Evolutionary conservation across 1,140 invertebrate species (phyloP).

Genomic region (Bombus cullumanus): DNA sequence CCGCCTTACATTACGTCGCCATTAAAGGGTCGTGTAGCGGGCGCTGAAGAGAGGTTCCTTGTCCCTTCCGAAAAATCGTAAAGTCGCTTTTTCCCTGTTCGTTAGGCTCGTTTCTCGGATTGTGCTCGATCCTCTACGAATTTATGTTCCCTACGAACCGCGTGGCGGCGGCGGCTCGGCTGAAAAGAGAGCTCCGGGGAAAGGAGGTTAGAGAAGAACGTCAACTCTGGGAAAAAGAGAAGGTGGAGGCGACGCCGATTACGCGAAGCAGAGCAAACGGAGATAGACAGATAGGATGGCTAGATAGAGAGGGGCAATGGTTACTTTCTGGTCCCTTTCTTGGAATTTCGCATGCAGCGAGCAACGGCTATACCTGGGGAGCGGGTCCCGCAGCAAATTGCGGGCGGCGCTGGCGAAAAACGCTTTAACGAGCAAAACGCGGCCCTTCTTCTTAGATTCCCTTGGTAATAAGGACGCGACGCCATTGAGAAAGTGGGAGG

Average conservation of each 20-base stretch:
- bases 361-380: conserved; percentile 47
- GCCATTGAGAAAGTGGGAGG: not conserved
- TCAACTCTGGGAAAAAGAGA: conserved; percentile 30
- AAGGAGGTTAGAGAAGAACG: conserved; percentile 42
- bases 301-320: conserved; percentile 30
- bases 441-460: conserved; percentile 51
- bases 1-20: conserved; percentile 13
- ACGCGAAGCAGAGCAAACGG: conserved; percentile 26
- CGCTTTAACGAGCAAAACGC: conserved; percentile 69
- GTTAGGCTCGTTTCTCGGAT: conserved; percentile 62
- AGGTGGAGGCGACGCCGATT: conserved; percentile 15
- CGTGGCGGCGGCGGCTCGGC: not conserved
- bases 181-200: conserved; percentile 17
- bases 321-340: conserved; percentile 70
- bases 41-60: not conserved
- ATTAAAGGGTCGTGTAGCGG: conserved; percentile 28
- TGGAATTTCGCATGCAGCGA: conserved; percentile 66
- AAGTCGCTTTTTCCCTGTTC: conserved; percentile 63
- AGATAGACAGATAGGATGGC: conserved; percentile 24
- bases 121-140: conserved; percentile 52
- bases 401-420: conserved; percentile 65
- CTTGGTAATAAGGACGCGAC: conserved; percentile 47
- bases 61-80: conserved; percentile 59
- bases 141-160: conserved; percentile 67
- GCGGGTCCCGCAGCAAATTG: conserved; percentile 71